Conservation (phyloP, 30 jellyfish, hydroid and myxozoan genomes). For the Aurelia aurita complex sp. Pacific region DNA sequence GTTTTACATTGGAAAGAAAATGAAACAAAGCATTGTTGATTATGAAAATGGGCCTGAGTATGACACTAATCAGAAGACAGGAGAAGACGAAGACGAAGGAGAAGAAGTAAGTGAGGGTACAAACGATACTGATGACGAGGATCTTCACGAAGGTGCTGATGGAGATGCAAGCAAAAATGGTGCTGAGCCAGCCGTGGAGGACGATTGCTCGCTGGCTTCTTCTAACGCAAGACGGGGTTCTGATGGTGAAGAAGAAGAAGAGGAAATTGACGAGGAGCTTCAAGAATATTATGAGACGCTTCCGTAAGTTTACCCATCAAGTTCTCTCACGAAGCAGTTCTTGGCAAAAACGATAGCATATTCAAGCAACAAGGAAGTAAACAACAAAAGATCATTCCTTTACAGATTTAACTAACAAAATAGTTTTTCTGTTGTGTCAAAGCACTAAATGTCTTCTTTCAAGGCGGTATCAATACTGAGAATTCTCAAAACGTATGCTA, state of each 20-base stretch:
- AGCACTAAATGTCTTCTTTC: too few species aligned
- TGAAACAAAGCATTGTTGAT: too few species aligned
- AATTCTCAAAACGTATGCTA: too few species aligned
- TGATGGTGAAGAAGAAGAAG: slow-evolving; percentile 7
- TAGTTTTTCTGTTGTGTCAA: too few species aligned
- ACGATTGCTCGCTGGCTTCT: neutral
- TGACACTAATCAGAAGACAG: too few species aligned
- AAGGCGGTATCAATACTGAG: too few species aligned
- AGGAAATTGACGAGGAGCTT: slow-evolving; percentile 34
- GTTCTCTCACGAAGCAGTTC: neutral
- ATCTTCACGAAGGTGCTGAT: neutral
- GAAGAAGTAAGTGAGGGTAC: too few species aligned
- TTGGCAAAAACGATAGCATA: neutral
- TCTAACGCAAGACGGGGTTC: slow-evolving; percentile 44
- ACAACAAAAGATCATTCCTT: neutral
- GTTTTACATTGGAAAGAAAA: too few species aligned
- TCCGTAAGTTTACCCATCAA: slow-evolving; percentile 26
- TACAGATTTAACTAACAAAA: too few species aligned
- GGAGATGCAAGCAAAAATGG: slow-evolving; percentile 2
- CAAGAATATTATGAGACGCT: slow-evolving; percentile 22
- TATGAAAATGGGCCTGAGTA: too few species aligned
- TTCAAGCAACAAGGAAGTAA: neutral
- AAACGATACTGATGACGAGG: too few species aligned
- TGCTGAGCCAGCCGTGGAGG: slow-evolving; percentile 33
- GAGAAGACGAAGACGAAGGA: too few species aligned